Percentiles rank a stretch among this genome's conserved stretches.
phyloP scores from a whole-genome alignment of 2,888 invertebrate genomes.

The Mylabris sibirica region DNA sequence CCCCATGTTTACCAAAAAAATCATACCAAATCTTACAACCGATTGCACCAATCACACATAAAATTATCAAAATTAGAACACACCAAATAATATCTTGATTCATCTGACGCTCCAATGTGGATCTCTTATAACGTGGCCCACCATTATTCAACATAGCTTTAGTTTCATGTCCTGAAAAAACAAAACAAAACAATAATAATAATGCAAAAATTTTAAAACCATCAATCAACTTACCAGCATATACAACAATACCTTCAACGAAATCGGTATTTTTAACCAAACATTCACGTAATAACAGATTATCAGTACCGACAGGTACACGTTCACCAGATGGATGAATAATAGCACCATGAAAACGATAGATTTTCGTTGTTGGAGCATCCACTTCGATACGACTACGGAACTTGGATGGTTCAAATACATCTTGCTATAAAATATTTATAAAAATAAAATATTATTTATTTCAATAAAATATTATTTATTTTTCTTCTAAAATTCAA shows the following conservation, averaged over 20 bases:
- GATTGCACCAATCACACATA: slow-evolving; percentile 90
- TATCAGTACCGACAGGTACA: slow-evolving; percentile 86
- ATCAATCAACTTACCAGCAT: slow-evolving; percentile 72
- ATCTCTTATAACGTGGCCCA: slow-evolving; percentile 92
- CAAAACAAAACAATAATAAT: background rate
- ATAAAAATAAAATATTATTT: slow-evolving; percentile 25
- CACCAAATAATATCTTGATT: slow-evolving; percentile 97
- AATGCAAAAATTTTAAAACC: background rate
- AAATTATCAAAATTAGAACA: slow-evolving; percentile 85
- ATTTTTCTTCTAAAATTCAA: slow-evolving; percentile 9
- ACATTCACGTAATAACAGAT: slow-evolving; percentile 92
- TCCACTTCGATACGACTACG: slow-evolving; percentile 89
- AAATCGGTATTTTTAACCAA: slow-evolving; percentile 95
- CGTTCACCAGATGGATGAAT: slow-evolving; percentile 80
- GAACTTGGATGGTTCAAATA: slow-evolving; percentile 83
- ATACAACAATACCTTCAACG: slow-evolving; percentile 95
- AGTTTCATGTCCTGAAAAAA: slow-evolving; percentile 84
- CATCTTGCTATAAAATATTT: slow-evolving; percentile 66
- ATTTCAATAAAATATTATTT: background rate
- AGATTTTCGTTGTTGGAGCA: slow-evolving; percentile 94
- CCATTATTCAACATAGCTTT: slow-evolving; percentile 98
- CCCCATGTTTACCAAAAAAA: slow-evolving; percentile 64
- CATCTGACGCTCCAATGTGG: slow-evolving; percentile 90
- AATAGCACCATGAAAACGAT: slow-evolving; percentile 90
- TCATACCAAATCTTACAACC: slow-evolving; percentile 89